Conservation (phyloP, 2,113 vertebrate genomes). For the Plotosus lineatus region DNA sequence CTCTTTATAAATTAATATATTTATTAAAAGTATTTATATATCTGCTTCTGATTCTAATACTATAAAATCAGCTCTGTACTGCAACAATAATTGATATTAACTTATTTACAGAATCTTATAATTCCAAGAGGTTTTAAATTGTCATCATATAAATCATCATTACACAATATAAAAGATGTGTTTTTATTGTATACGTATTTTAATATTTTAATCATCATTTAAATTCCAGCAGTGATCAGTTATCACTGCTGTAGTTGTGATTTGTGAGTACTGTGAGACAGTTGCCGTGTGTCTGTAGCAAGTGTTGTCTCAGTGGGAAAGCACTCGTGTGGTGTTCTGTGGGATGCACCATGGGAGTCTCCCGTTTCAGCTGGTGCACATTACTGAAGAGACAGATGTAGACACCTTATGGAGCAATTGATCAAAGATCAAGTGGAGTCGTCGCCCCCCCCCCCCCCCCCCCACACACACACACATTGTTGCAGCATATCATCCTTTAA, state of each 20-base stretch:
- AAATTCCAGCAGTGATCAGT: neutral
- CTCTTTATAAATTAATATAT: no score
- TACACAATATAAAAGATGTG: neutral
- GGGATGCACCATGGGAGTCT: constrained; percentile 24
- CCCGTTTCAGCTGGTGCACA: constrained; percentile 34
- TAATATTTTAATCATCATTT: neutral
- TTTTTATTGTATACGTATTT: neutral
- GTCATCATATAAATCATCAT: neutral
- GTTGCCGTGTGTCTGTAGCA: constrained; percentile 18
- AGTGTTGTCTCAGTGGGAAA: constrained; percentile 13
- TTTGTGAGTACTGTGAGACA: constrained; percentile 1
- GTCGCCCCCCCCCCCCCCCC: no score
- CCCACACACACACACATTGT: no score
- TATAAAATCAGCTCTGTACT: neutral
- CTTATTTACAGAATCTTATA: neutral
- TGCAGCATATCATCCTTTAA: neutral
- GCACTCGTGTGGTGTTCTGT: constrained; percentile 14
- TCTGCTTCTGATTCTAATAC: no score
- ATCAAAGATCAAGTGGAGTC: constrained; percentile 42
- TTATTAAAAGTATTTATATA: no score
- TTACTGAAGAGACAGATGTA: constrained; percentile 48
- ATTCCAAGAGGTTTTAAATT: neutral
- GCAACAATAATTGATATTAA: neutral
- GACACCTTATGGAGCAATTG: constrained; percentile 31
- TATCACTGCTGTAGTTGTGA: neutral